Evolutionary conservation across 2,888 invertebrate species (phyloP).

Genomic region (Melipona bicolor): DNA sequence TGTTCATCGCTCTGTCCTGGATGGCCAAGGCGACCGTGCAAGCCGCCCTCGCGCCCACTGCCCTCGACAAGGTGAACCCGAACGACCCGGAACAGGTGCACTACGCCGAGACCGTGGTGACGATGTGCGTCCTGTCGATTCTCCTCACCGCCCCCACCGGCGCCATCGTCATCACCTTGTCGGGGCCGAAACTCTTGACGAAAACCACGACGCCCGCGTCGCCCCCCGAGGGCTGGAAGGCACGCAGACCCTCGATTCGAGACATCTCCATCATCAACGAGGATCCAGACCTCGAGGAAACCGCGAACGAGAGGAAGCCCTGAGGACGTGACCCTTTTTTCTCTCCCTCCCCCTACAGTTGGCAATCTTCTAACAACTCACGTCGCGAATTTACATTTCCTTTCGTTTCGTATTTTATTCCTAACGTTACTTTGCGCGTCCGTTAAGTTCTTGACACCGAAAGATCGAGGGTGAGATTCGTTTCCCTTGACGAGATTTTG

Average conservation of each 20-base stretch:
- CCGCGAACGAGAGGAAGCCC: constrained; percentile 70
- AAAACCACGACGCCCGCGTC: constrained; percentile 90
- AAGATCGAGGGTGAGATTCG: not conserved
- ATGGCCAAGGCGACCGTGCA: constrained; percentile 99
- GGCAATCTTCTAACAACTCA: not conserved
- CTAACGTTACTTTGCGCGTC: not conserved
- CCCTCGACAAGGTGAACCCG: constrained; percentile 88
- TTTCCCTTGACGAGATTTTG: not conserved
- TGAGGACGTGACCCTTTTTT: constrained; percentile 50
- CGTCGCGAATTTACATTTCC: too few species aligned
- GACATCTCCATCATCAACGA: constrained; percentile 95
- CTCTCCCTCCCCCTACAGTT: not conserved
- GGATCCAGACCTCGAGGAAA: constrained; percentile 89
- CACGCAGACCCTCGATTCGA: constrained; percentile 92
- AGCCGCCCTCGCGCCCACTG: constrained; percentile 93
- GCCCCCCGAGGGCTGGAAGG: constrained; percentile 89
- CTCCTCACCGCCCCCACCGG: constrained; percentile 94
- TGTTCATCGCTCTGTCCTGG: constrained; percentile 96
- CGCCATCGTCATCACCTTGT: constrained; percentile 92
- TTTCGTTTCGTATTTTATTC: constrained; percentile 11
- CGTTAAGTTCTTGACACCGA: not conserved
- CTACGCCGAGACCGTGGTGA: constrained; percentile 90
- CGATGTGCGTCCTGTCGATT: constrained; percentile 92
- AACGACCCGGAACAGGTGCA: constrained; percentile 84
- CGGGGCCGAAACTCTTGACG: constrained; percentile 91